Conservation (phyloP, 2,113 vertebrate genomes). For the Pituophis catenifer region DNA sequence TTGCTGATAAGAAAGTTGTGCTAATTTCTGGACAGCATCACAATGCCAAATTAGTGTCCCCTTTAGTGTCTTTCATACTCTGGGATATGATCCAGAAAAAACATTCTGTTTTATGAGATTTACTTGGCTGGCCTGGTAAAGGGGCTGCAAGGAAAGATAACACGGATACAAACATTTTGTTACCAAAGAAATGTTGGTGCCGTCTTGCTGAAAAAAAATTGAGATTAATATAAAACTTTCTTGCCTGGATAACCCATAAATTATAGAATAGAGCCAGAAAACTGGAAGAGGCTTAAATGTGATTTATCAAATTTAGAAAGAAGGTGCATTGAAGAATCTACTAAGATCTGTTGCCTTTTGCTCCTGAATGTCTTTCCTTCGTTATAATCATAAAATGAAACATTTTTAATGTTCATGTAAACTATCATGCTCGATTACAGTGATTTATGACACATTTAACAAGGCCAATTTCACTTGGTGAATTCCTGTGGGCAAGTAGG, state of each 20-base stretch:
- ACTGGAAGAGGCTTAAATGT: neutral
- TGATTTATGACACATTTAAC: neutral
- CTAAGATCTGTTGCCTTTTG: neutral
- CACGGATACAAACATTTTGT: slow-evolving; percentile 29
- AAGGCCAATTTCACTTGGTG: neutral
- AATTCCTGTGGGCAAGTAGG: neutral
- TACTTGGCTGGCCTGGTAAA: slow-evolving; percentile 53
- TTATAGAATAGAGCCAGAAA: neutral
- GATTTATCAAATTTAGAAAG: neutral
- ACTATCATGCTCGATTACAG: neutral
- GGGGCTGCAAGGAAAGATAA: slow-evolving; percentile 32
- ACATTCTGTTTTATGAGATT: slow-evolving; percentile 52
- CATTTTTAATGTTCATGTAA: neutral
- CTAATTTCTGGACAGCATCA: slow-evolving; percentile 42
- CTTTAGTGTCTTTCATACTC: slow-evolving; percentile 49
- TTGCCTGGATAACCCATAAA: neutral
- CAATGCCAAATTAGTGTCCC: slow-evolving; percentile 47
- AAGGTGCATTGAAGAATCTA: neutral
- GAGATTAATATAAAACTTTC: neutral
- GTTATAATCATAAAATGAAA: neutral
- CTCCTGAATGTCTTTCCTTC: neutral
- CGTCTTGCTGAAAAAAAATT: slow-evolving; percentile 9
- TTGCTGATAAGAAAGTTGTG: slow-evolving; percentile 44
- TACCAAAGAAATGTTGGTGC: slow-evolving; percentile 33
- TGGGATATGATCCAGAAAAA: slow-evolving; percentile 59